phyloP scores from a whole-genome alignment of 2,113 vertebrate species.

The Ellobius talpinus region DNA sequence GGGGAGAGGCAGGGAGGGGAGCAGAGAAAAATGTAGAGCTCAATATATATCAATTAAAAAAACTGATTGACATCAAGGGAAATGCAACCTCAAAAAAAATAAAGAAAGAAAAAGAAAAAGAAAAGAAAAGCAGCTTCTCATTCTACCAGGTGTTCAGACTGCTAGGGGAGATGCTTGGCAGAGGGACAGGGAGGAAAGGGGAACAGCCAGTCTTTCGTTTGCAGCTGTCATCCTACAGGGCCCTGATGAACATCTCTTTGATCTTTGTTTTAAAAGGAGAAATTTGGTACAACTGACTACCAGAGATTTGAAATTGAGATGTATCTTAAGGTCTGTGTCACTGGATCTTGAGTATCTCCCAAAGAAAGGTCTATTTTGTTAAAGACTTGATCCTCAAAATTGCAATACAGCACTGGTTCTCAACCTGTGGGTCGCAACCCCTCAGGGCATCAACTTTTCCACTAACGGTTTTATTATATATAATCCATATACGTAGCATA shows the following conservation, averaged over 20 bases:
- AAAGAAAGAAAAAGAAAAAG: too few species aligned
- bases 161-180: neutral
- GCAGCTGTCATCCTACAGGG: neutral
- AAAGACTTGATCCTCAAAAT: neutral
- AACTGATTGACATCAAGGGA: too few species aligned
- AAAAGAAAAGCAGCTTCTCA: conserved; percentile 17
- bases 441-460: neutral
- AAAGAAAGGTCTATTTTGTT: neutral
- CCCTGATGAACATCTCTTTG: neutral
- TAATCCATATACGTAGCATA: neutral
- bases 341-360: neutral
- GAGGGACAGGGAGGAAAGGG: neutral
- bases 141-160: conserved; percentile 22
- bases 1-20: too few species aligned
- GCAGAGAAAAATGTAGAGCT: too few species aligned
- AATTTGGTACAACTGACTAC: neutral
- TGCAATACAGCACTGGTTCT: neutral
- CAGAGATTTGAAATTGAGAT: neutral
- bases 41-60: too few species aligned
- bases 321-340: neutral
- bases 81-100: too few species aligned
- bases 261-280: neutral
- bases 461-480: neutral
- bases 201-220: neutral
- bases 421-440: neutral